Evolutionary conservation across 2,888 invertebrate species (phyloP).

Genomic region (Drosophila flavopinicola): DNA sequence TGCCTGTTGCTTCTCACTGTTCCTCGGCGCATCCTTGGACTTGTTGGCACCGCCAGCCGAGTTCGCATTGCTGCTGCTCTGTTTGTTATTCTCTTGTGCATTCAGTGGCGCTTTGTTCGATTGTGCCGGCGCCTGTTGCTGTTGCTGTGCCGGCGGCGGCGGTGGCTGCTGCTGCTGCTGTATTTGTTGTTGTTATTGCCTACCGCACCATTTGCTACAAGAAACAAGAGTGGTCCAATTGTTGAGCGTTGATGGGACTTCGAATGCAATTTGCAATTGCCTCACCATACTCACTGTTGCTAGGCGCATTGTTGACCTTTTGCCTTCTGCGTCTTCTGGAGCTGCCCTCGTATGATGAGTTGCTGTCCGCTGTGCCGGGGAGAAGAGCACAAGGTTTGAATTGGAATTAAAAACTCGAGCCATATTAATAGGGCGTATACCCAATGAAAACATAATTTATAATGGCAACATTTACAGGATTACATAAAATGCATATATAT

Average conservation of each 20-base stretch:
- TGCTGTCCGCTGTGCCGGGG: slow-evolving; percentile 82
- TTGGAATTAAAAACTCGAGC: slow-evolving; percentile 16
- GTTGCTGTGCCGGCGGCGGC: slow-evolving; percentile 57
- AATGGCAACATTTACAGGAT: slow-evolving; percentile 12
- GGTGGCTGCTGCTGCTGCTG: slow-evolving; percentile 60
- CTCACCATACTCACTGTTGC: slow-evolving; percentile 82
- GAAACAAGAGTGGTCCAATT: not conserved
- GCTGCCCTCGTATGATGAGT: slow-evolving; percentile 84
- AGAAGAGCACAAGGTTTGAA: slow-evolving; percentile 19
- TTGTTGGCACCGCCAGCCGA: slow-evolving; percentile 62
- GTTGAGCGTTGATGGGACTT: slow-evolving; percentile 2
- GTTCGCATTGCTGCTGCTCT: slow-evolving; percentile 69
- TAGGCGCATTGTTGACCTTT: slow-evolving; percentile 82
- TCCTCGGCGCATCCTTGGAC: slow-evolving; percentile 63
- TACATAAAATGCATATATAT: slow-evolving; percentile 21
- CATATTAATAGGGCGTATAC: slow-evolving; percentile 6
- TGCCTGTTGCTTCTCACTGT: slow-evolving; percentile 71
- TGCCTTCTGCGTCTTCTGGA: slow-evolving; percentile 83
- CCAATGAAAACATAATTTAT: slow-evolving; percentile 17
- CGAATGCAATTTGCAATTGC: not conserved
- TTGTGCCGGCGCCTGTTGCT: slow-evolving; percentile 50
- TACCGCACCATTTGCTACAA: slow-evolving; percentile 82
- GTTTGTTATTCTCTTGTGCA: slow-evolving; percentile 79
- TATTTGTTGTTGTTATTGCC: slow-evolving; percentile 81
- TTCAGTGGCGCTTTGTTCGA: slow-evolving; percentile 79